phyloP scores from a whole-genome alignment of 2,888 invertebrate species.

The Pantelozetes paolii region DNA sequence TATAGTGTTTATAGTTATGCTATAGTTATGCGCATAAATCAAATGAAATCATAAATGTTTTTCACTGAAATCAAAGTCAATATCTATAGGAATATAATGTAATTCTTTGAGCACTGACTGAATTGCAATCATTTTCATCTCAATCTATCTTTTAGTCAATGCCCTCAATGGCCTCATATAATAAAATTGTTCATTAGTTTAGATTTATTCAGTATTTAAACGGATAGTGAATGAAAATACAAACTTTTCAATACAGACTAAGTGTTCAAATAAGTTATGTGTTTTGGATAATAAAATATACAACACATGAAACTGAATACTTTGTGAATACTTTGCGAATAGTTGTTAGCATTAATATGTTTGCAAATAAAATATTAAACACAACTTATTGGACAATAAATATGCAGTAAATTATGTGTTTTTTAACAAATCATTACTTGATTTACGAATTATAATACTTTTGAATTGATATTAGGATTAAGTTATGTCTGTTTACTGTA shows the following conservation, averaged over 20 bases:
- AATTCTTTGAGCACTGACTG: background rate
- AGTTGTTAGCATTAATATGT: background rate
- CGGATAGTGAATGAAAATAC: background rate
- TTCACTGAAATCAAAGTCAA: background rate
- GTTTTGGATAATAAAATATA: background rate
- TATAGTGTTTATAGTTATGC: background rate
- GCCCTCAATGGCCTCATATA: constrained; percentile 20
- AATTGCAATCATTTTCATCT: background rate
- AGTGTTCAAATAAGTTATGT: background rate
- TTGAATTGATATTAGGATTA: too few species aligned
- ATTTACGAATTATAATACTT: constrained; percentile 8
- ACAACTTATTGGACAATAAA: constrained; percentile 22
- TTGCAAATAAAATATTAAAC: constrained; percentile 1
- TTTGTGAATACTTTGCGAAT: background rate
- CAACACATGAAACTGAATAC: background rate
- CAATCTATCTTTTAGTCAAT: background rate
- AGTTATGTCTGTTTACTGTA: too few species aligned
- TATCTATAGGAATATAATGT: background rate
- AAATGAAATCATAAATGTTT: too few species aligned
- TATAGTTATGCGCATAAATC: constrained; percentile 26
- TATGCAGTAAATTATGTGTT: constrained; percentile 1
- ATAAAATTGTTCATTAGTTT: background rate
- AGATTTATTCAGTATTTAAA: background rate
- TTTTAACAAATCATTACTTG: constrained; percentile 5
- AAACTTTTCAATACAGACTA: too few species aligned